Evolutionary conservation across 92 coral and sea anemone genomes (phyloP).

Genomic region (Diadumene lineata): DNA sequence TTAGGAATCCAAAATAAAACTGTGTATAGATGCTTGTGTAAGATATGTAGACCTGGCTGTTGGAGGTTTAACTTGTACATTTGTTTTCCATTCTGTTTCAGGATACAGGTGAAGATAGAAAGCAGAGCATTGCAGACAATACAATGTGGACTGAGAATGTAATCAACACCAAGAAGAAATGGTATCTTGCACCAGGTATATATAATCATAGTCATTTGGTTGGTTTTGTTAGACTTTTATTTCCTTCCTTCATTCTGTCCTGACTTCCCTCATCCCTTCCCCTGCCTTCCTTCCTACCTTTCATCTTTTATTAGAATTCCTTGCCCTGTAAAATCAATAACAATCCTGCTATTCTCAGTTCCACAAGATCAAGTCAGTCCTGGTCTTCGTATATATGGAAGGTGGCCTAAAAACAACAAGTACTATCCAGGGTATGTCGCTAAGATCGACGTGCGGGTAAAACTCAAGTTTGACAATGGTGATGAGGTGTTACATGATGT

Average conservation of each 20-base stretch:
- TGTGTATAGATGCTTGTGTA: too few relatives aligned
- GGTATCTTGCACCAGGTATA: conserved; percentile 91
- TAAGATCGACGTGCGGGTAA: conserved; percentile 43
- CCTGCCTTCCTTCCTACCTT: too few relatives aligned
- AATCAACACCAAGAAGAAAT: conserved; percentile 61
- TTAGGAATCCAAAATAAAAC: too few relatives aligned
- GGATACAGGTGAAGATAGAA: conserved; percentile 41
- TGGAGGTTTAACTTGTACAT: background rate
- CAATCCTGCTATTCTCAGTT: conserved; percentile 38
- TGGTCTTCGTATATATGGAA: conserved; percentile 80
- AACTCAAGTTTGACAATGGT: conserved; percentile 58
- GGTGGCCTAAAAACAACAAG: conserved; percentile 56
- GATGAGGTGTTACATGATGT: conserved; percentile 50
- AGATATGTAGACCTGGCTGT: background rate
- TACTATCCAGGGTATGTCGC: conserved; percentile 74
- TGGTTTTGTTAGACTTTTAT: too few relatives aligned
- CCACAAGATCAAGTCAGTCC: conserved; percentile 79
- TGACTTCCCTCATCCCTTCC: too few relatives aligned
- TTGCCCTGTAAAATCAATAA: background rate
- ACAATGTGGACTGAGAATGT: conserved; percentile 74
- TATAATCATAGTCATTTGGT: too few relatives aligned
- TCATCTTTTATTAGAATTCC: too few relatives aligned
- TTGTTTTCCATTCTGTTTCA: background rate
- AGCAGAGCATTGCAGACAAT: conserved; percentile 46
- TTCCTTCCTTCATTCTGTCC: too few relatives aligned